Base-by-base conservation (phyloP, 2,888 invertebrate genomes). In the Abscondita cerata region DNA sequence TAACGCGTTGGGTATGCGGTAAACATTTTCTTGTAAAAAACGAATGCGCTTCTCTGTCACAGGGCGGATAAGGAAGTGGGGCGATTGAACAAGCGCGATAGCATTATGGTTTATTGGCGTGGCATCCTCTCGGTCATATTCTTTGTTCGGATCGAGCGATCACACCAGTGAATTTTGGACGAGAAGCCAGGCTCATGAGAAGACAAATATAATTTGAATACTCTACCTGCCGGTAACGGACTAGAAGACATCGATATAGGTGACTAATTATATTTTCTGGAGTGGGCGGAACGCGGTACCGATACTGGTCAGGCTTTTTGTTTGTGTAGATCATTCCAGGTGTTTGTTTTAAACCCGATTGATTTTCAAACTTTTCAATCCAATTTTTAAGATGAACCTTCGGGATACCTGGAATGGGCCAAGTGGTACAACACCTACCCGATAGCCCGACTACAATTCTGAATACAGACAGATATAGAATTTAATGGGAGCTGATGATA, bases 141-240 rank as follows among this genome's bases (percentile, higher is more conserved):
- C 84, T 99, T 31, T 98, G 97, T 76, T 97, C 1, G 99, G 98
- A 0, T 98, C 98, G n/a, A 99, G 99, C 82, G 99, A 99, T 82
- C 98, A 99, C 76, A 96, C 98, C 19, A 93, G 91, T 18, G 99
- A 99, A 82, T 99, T 99, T 83, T 99, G 99, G 99, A 98, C 99
- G 1, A 85, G 99, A 66, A 99, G 99, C 99, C 15, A 99, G 99
- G 83, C 87, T 91, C 59, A 98, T 98, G 95, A 88, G 97, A n/a
- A 76, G 99, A 99, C 80, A 96, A 97, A 81, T 98, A 98, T 80
- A 96, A 97, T 81, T 84, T 97, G 65, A 97, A 97, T 77, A 95
- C 93, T 11, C 82, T 96, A 61, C 95, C 96, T 15, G 90, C 92
- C 51, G 94, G 95, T 61, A 84, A 87, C n/a, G 89, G 89, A 1